Base-by-base conservation (phyloP, 2,113 vertebrate genomes). In the Oostethus manadensis region DNA sequence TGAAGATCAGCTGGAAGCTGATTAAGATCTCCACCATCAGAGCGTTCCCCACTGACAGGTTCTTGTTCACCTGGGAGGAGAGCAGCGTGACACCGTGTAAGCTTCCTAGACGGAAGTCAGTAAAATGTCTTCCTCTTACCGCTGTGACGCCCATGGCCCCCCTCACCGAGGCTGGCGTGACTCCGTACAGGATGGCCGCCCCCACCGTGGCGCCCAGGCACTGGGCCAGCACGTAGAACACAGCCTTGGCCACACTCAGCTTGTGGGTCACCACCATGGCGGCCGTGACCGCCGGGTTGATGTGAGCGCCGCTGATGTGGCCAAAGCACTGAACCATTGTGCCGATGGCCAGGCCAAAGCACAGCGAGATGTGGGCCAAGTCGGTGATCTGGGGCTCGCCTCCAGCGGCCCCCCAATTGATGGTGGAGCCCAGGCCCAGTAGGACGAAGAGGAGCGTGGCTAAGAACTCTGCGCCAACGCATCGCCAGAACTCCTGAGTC, bases 1-100 rank as follows among this genome's bases (percentile, higher is more conserved):
- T 95, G 82, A 96, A 93, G 76, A 95, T 91, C 76, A 96, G 82
- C 83, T 95, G 91, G 84, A 96, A 96, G 42, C 92, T 94, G 86
- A 96, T 94, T 80, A 96, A 88, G 83, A 94, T 22, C 79, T 96
- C 93, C 59, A 96, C 90, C 76, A 96, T 83, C 71, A 96, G 88
- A 4, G 92, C 93, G 2, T 92, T 91, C 45, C 94, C 94, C 58
- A 89, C 86, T 0, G 91, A 92, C 66, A 96, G 90, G 58, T 87
- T 88, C 46, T 67, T 0, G 0, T 92, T 92, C 51, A 96, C 89
- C 93, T 94, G 73, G 16, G 74, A 50, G 15, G 3, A 8, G 22
- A 7, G 16, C 15, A 18, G 17, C 10, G 35, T 51, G 8, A 21
- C n/a, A 21, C n/a, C 3, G 8, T 22, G 16, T 59, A 26, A 47